Conservation (phyloP, 2,797 vertebrate species). For the Poecilia wingei region DNA sequence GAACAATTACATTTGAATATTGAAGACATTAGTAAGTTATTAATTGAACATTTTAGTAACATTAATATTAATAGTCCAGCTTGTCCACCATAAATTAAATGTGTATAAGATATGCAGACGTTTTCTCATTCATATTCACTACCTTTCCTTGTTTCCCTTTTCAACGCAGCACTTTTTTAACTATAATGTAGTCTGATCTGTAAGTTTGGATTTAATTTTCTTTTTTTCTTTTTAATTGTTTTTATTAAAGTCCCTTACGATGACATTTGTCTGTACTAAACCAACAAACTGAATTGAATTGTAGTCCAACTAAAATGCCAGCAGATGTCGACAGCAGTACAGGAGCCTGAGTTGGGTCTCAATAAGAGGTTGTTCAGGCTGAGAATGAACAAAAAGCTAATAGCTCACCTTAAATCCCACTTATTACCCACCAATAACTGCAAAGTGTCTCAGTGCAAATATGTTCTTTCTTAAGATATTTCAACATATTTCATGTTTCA, state of each 20-base stretch:
- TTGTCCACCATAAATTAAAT: background rate
- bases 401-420: background rate
- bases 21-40: background rate
- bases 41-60: background rate
- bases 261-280: background rate
- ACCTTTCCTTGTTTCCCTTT: background rate
- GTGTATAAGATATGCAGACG: background rate
- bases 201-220: background rate
- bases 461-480: too few relatives aligned
- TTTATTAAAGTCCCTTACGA: background rate
- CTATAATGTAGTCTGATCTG: background rate
- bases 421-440: background rate
- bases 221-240: too few relatives aligned
- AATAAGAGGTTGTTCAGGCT: background rate
- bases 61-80: background rate
- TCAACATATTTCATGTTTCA: background rate
- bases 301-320: background rate
- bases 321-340: constrained; percentile 32
- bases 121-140: too few relatives aligned
- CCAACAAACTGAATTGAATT: background rate
- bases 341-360: background rate
- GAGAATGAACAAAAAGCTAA: background rate
- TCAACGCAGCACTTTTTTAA: background rate
- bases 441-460: background rate
- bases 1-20: background rate